A percentile compares a stretch with the other conserved stretches of the same genome.
phyloP scores from a whole-genome alignment of 1,140 invertebrate species.

The Heliconius hewitsoni region DNA sequence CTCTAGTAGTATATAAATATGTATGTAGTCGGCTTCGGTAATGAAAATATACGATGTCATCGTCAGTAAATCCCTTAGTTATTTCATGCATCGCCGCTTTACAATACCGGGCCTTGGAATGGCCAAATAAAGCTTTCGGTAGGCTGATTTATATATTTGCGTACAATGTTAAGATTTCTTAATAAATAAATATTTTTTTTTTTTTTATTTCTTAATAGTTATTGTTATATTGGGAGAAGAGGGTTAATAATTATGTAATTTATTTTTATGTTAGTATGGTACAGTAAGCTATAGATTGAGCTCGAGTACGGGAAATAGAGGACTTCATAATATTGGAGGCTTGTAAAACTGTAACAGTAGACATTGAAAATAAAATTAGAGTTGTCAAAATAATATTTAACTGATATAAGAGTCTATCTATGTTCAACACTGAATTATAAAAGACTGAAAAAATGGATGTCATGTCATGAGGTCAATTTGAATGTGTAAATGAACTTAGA shows the following conservation, averaged over 20 bases:
- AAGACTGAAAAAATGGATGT: no score
- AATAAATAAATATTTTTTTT: no score
- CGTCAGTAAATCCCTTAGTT: conserved; percentile 59
- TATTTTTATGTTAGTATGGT: not conserved
- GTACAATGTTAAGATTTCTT: not conserved
- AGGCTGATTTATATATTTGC: conserved; percentile 16
- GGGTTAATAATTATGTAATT: not conserved
- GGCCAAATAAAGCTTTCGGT: conserved; percentile 17
- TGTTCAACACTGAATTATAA: no score
- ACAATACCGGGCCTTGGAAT: conserved; percentile 20
- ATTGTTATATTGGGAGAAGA: conserved; percentile 10
- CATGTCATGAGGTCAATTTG: no score
- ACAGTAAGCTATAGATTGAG: not conserved
- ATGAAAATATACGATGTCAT: conserved; percentile 67
- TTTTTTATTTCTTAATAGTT: not conserved
- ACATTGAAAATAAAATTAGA: no score
- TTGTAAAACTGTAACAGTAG: no score
- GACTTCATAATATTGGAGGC: no score
- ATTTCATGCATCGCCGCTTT: conserved; percentile 55
- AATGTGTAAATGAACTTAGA: no score
- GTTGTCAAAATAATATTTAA: no score
- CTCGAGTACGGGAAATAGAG: not conserved
- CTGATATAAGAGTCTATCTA: no score
- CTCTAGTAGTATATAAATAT: conserved; percentile 5
- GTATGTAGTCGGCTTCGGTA: conserved; percentile 31